Conservation (phyloP, 2,113 vertebrate species). For the Leiothrix lutea region DNA sequence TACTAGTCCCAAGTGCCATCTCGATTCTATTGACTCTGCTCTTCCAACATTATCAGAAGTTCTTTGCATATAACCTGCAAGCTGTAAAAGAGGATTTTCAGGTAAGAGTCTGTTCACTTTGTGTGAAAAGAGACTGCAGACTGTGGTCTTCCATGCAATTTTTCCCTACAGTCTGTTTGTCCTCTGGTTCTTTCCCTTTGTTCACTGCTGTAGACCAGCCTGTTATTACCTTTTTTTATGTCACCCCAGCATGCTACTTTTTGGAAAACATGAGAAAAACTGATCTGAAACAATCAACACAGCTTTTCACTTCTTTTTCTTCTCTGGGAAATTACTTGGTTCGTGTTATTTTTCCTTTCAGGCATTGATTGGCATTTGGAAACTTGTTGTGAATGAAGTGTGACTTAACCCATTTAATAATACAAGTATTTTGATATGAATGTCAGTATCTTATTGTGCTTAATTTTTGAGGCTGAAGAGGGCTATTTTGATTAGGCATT, state of each 20-base stretch:
- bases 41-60: constrained; percentile 79
- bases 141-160: neutral
- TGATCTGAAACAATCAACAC: neutral
- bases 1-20: constrained; percentile 76
- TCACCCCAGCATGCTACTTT: neutral
- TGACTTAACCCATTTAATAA: neutral
- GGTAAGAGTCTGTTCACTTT: constrained; percentile 65
- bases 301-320: neutral
- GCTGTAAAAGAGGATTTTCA: constrained; percentile 78
- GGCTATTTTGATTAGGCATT: neutral
- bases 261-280: neutral
- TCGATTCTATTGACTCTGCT: constrained; percentile 75
- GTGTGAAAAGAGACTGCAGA: neutral
- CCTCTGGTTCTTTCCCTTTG: neutral
- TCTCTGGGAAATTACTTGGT: neutral
- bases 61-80: constrained; percentile 77
- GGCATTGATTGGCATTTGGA: neutral
- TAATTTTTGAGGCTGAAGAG: neutral
- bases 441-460: neutral
- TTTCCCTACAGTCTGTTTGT: neutral
- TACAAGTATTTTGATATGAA: neutral
- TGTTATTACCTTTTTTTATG: neutral
- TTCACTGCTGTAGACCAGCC: neutral
- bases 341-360: neutral
- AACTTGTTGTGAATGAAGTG: neutral